Conservation (phyloP, 37 sponge, comb jelly and placozoan genomes). For the Beroe forskalii region DNA sequence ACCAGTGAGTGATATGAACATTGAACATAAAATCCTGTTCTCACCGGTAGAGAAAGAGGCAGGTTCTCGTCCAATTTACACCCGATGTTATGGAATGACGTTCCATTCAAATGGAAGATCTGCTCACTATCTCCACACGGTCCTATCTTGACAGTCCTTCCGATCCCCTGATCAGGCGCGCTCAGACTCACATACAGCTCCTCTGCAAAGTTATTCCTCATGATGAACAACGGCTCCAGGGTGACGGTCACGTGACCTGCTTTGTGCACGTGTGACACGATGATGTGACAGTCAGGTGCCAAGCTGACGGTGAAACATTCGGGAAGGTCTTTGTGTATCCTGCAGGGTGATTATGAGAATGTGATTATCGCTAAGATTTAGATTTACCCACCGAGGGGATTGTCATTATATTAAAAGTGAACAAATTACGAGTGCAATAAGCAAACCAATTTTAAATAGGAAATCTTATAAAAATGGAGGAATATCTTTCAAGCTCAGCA, state of each 20-base stretch:
- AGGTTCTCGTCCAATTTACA: constrained; percentile 30
- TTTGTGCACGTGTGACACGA: neutral
- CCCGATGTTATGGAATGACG: constrained; percentile 53
- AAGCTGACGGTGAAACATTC: neutral
- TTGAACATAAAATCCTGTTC: neutral
- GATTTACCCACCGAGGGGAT: too few relatives aligned
- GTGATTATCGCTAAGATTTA: too few relatives aligned
- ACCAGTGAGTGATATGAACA: too few relatives aligned
- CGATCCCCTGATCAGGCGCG: constrained; percentile 14
- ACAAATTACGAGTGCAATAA: too few relatives aligned
- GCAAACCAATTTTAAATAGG: too few relatives aligned
- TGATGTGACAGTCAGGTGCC: neutral
- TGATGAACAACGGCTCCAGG: constrained; percentile 32
- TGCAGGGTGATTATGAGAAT: too few relatives aligned
- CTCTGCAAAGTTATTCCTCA: constrained; percentile 64
- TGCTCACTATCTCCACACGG: neutral
- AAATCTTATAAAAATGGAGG: too few relatives aligned
- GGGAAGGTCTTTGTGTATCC: constrained; percentile 28
- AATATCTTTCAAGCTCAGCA: too few relatives aligned
- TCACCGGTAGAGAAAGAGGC: constrained; percentile 44
- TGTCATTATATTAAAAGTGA: too few relatives aligned
- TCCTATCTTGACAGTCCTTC: constrained; percentile 12
- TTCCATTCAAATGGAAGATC: neutral
- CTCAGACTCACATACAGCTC: constrained; percentile 1
- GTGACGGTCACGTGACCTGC: constrained; percentile 25